Evolutionary conservation across 2,113 vertebrate species (phyloP).

Genomic region (Syrrhaptes paradoxus): DNA sequence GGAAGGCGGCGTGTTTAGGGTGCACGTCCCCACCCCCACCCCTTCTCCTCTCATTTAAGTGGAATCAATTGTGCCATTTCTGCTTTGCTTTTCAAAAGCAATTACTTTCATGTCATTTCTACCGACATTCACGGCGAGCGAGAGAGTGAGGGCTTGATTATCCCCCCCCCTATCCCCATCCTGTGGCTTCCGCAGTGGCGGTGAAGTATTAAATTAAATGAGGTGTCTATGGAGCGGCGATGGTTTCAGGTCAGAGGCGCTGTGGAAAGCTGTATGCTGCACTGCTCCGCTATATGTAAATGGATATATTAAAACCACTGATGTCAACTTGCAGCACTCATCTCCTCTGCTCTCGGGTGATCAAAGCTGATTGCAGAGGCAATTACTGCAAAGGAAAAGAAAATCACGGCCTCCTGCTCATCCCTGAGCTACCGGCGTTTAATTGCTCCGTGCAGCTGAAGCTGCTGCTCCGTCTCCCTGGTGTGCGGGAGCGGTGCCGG

Average conservation of each 20-base stretch:
- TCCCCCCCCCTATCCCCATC: conserved; percentile 81
- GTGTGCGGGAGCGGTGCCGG: not conserved
- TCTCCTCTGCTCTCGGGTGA: conserved; percentile 80
- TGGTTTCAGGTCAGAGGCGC: conserved; percentile 81
- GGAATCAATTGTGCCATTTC: conserved; percentile 87
- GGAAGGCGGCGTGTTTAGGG: conserved; percentile 73
- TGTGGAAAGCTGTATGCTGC: conserved; percentile 71
- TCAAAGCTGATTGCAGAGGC: conserved; percentile 85
- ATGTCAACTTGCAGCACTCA: conserved; percentile 81
- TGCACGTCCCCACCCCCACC: conserved; percentile 66
- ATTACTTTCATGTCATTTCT: conserved; percentile 92
- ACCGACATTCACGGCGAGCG: conserved; percentile 84
- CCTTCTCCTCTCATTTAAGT: conserved; percentile 80
- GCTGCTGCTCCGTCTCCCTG: conserved; percentile 70
- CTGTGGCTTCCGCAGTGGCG: conserved; percentile 79
- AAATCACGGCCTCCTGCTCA: conserved; percentile 80
- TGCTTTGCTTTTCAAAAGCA: conserved; percentile 91
- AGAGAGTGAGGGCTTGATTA: conserved; percentile 85
- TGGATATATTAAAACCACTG: conserved; percentile 80
- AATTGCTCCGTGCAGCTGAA: conserved; percentile 91
- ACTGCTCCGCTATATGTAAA: conserved; percentile 77
- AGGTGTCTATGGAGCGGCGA: conserved; percentile 88
- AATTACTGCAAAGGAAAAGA: conserved; percentile 82
- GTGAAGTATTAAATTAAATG: conserved; percentile 95
- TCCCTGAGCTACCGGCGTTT: conserved; percentile 82